phyloP scores from a whole-genome alignment of 2,888 invertebrate species.

The Odontothrips loti region DNA sequence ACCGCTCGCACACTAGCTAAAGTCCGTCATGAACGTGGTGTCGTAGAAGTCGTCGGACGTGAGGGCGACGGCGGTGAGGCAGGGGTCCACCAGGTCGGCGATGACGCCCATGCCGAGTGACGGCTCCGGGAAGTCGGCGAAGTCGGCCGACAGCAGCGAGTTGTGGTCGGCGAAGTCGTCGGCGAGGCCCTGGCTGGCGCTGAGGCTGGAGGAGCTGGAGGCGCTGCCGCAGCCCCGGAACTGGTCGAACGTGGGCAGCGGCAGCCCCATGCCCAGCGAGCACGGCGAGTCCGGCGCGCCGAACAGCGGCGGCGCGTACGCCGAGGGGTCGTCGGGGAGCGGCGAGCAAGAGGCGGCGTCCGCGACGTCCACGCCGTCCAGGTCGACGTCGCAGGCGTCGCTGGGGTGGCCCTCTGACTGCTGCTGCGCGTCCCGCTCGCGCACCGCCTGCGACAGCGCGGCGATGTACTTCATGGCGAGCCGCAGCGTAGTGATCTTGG shows the following conservation, averaged over 20 bases:
- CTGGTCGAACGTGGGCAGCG: slow-evolving; percentile 20
- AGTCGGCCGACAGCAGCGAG: slow-evolving; percentile 16
- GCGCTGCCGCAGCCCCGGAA: slow-evolving; percentile 23
- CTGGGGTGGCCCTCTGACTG: neutral
- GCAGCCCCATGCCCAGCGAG: neutral
- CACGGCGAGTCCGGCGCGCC: slow-evolving; percentile 13
- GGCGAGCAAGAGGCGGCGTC: neutral
- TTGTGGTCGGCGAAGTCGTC: slow-evolving; percentile 21
- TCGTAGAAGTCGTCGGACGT: slow-evolving; percentile 22
- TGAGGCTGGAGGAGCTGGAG: slow-evolving; percentile 10
- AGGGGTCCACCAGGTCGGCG: slow-evolving; percentile 16
- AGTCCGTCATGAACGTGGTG: slow-evolving; percentile 9
- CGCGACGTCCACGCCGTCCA: slow-evolving; percentile 30
- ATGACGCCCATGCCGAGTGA: slow-evolving; percentile 12
- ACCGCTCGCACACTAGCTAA: neutral
- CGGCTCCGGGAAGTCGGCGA: slow-evolving; percentile 18
- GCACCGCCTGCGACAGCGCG: slow-evolving; percentile 64
- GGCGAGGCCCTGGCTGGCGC: neutral
- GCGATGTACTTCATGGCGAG: slow-evolving; percentile 85
- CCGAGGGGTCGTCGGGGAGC: neutral
- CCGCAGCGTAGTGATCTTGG: slow-evolving; percentile 82
- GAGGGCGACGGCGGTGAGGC: slow-evolving; percentile 20
- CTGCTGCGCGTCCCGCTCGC: slow-evolving; percentile 43
- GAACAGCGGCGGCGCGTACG: slow-evolving; percentile 30
- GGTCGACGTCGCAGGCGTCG: slow-evolving; percentile 31